Evolutionary conservation across 2,797 vertebrate genomes (phyloP).

Genomic region (Labeo calbasu): DNA sequence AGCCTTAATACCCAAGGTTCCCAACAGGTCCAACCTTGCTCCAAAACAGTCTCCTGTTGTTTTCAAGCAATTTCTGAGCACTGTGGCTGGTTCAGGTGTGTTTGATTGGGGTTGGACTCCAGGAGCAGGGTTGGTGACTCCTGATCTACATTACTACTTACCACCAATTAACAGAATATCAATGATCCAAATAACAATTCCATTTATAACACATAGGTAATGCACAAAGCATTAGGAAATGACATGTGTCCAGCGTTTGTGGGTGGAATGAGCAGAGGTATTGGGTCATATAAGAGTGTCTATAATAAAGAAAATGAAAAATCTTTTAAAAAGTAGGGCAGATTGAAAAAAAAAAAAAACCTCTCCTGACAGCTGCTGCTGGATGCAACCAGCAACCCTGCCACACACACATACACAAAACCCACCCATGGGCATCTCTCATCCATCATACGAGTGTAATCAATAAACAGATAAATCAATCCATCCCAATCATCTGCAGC

Average conservation of each 20-base stretch:
- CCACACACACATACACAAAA: conserved; percentile 33
- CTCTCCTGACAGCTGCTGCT: conserved; percentile 34
- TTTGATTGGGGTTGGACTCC: neutral
- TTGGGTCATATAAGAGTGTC: neutral
- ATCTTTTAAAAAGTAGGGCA: neutral
- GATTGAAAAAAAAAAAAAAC: neutral
- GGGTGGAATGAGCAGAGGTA: neutral
- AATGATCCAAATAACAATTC: neutral
- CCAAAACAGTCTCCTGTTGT: neutral
- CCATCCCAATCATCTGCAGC: conserved; percentile 68
- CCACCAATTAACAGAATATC: neutral
- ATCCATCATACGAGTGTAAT: conserved; percentile 68
- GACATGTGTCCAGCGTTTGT: neutral
- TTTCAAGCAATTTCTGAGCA: neutral
- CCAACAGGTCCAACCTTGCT: neutral
- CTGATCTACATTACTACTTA: neutral
- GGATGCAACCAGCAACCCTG: conserved; percentile 13
- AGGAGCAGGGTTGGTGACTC: neutral
- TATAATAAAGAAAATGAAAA: neutral
- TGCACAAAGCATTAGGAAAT: conserved; percentile 6
- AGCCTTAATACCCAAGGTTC: no score
- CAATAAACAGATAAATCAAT: conserved; percentile 71
- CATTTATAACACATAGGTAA: neutral
- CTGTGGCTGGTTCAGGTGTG: neutral
- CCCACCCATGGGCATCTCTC: conserved; percentile 16